A percentile compares a stretch with the other conserved stretches of the same genome.
Conservation (phyloP, 2,888 invertebrate genomes). For the Tipula lateralis region DNA sequence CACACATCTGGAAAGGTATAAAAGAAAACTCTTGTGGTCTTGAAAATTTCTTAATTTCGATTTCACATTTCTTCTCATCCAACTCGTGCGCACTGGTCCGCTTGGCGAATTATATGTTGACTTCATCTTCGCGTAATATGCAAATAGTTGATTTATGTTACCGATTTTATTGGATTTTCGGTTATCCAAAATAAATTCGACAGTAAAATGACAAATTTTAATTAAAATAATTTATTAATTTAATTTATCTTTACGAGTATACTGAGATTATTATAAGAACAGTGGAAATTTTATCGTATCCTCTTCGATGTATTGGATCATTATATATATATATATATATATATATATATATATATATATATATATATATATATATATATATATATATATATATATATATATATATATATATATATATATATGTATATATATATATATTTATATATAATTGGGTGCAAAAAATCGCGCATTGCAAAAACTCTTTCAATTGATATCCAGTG, state of each 20-base stretch:
- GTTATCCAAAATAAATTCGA: neutral
- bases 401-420: no score
- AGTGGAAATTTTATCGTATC: no score
- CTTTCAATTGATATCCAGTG: no score
- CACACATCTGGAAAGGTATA: no score
- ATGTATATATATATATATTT: no score
- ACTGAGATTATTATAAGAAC: no score
- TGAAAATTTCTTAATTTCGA: neutral
- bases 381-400: no score
- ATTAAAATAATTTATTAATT: neutral
- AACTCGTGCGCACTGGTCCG: neutral
- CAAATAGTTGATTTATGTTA: neutral
- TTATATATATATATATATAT: neutral
- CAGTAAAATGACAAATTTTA: conserved; percentile 19
- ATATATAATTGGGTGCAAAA: no score
- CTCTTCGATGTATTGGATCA: neutral
- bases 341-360: no score
- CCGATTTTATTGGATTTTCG: neutral
- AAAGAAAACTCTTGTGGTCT: neutral
- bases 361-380: no score
- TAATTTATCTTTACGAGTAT: neutral
- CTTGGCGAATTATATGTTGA: neutral
- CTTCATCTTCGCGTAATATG: neutral
- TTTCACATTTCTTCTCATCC: neutral
- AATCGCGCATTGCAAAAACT: no score